Percentiles rank a stretch among this genome's conserved stretches.
Evolutionary conservation across 2,113 vertebrate genomes (phyloP).

Genomic region (Urocynchramus pylzowi): DNA sequence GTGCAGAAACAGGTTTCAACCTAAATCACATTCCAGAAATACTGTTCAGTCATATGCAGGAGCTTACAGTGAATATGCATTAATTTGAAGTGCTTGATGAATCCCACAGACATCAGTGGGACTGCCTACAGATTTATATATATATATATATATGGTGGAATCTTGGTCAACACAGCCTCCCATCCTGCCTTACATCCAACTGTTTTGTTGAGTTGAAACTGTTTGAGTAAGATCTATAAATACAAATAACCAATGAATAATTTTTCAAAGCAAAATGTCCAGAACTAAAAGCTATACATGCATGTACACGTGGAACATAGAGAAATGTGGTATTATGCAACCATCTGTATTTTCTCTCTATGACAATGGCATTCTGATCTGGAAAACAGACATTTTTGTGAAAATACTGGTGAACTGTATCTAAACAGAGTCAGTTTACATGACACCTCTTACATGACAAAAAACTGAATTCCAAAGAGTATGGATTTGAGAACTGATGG

Average conservation of each 20-base stretch:
- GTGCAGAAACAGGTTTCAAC: not conserved
- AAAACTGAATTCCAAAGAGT: not conserved
- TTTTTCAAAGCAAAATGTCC: not conserved
- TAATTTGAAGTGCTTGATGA: not conserved
- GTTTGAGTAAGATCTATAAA: not conserved
- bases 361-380: not conserved
- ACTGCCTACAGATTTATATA: not conserved
- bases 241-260: not conserved
- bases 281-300: not conserved
- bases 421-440: not conserved
- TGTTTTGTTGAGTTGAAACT: not conserved
- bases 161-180: not conserved
- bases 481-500: not conserved
- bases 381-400: not conserved
- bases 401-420: not conserved
- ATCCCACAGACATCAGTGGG: not conserved
- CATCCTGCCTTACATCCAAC: not conserved
- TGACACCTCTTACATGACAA: not conserved
- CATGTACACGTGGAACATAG: not conserved
- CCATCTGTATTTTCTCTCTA: not conserved
- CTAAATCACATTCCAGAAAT: not conserved
- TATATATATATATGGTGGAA: not conserved
- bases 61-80: not conserved
- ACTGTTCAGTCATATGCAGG: not conserved
- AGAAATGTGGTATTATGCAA: not conserved